phyloP scores from a whole-genome alignment of 2,888 invertebrate genomes.

The Tipula helvola region DNA sequence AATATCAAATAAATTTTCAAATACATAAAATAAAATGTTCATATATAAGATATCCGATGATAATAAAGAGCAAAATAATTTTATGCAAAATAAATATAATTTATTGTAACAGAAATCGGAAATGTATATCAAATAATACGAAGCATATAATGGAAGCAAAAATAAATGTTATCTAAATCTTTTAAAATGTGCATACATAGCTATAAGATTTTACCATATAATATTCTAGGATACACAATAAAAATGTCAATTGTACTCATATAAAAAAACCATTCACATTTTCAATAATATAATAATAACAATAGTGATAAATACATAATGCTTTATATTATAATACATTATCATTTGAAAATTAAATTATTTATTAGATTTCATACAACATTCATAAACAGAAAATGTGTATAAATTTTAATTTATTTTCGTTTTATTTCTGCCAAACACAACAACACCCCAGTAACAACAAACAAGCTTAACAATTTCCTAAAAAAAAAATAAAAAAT shows the following conservation, averaged over 20 bases:
- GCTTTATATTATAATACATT: background rate
- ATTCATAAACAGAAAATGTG: background rate
- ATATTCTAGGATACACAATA: background rate
- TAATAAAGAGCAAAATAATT: background rate
- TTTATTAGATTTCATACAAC: background rate
- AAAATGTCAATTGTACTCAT: background rate
- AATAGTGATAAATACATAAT: background rate
- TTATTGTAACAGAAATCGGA: background rate
- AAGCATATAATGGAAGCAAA: background rate
- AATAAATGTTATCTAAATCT: background rate
- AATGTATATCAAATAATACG: background rate
- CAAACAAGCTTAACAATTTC: background rate
- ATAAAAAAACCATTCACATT: background rate
- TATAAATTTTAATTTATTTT: background rate
- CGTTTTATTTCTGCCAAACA: background rate
- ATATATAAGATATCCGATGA: background rate
- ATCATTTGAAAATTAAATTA: background rate
- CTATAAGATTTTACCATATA: background rate
- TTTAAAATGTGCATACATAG: background rate
- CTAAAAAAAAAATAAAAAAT: background rate
- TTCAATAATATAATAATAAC: background rate
- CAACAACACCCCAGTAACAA: background rate
- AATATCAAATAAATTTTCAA: background rate
- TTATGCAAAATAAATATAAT: background rate
- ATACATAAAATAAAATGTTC: background rate